Evolutionary conservation across 2,888 invertebrate genomes (phyloP), one percentile per base, ranked within the genome.

Genomic region (Apamea crenata): DNA sequence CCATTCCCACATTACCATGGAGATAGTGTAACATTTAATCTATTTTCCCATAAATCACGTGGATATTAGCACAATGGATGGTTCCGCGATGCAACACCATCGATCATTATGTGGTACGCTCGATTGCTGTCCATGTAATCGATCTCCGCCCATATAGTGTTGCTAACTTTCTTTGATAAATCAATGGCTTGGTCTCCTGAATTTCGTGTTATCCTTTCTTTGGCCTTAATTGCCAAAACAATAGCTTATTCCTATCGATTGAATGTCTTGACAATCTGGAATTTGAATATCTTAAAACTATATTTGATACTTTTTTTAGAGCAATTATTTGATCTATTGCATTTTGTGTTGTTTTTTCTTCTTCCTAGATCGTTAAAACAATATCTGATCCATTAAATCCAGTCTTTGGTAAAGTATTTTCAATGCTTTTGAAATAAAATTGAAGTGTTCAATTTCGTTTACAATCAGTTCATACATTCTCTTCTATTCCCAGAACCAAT

Each of bases 11-110:
- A 75, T 85, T 59, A 74, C 50, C 76, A 47, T 47, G 65, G 32
- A 68, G 59, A 70, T 82, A 83, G 77, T 47, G 65, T 79, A 87
- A 72, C 79, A 83, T 86, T 81, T 89, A 89, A 88, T 88, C 74
- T 77, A 89, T 89, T 83, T 88, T 79, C 75, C n/a, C 83, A 89
- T 88, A 89, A 89, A 88, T 88, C 83, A 88, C 80, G 36, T 25
- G 72, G n/a, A 74, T 87, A 87, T 85, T 85, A 85, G 85, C 85
- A 77, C 85, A 85, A 85, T 87, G 72, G 85, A 85, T 87, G 81
- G 85, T 81, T 81, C 78, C 67, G 75, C 81, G 86, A 78, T 89
- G 82, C 77, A 80, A 40, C 70, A 78, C 68, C 86, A 88, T 87
- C 79, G 76, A 81, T 87, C 82, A 89, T 77, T 36, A 72, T 70